Base-by-base conservation (phyloP, 2,888 invertebrate genomes). In the Bugula neritina region DNA sequence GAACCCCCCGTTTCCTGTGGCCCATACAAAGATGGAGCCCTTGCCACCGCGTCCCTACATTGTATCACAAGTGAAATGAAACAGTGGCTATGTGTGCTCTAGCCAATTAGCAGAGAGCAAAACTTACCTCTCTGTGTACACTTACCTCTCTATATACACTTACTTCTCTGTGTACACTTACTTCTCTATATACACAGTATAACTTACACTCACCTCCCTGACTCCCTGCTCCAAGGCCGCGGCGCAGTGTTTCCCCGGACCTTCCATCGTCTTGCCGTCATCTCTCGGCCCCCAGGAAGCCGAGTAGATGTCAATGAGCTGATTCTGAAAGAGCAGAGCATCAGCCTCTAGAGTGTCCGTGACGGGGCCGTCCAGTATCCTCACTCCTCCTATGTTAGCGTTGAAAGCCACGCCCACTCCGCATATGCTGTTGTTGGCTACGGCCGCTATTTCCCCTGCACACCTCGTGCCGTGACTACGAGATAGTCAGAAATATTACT, bases 391-490 rank as follows among this genome's bases (percentile, higher is more conserved):
- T 74, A 96, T 90, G 79, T 87, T 89, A 0, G 92, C 90, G 74
- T 91, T 90, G 86, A 89, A 93, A 1, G 95, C 94, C 73, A 95
- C 89, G 52, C 96, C 96, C 25, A 94, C 93, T 3, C 95, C 94
- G 82, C 95, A 96, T 79, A 91, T 90, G 71, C 87, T 85, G 84
- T 95, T 95, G 83, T 94, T 90, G 91, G 81, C 80, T 29, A 75
- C 75, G 1, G 79, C 79, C 21, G 80, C 81, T 52, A 23, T 78
- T 73, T 83, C 83, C 13, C 94, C 94, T 23, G 93, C 94, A 83
- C 94, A 94, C 77, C 92, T 87, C 1, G 94, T 95, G 0, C 94
- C 95, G 81, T 95, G 95, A 23, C 91, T 90, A 84, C 1, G 77
- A 70, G 23, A 27, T 57, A 10, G n/a, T n/a, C n/a, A n/a, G n/a